phyloP scores from a whole-genome alignment of 2,797 vertebrate species.

The Sebastes alutus region DNA sequence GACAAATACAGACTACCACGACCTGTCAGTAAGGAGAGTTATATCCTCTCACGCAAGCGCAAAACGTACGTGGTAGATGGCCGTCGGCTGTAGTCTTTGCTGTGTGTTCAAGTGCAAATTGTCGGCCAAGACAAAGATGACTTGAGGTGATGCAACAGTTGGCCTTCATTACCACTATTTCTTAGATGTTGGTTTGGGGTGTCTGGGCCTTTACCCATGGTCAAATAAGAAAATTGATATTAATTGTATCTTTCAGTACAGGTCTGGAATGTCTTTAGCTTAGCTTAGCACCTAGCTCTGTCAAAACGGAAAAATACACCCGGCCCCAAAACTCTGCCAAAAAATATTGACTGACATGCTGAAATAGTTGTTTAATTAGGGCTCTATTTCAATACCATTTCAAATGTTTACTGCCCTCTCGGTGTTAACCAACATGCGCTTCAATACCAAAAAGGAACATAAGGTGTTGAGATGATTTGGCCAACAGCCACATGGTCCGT shows the following conservation, averaged over 20 bases:
- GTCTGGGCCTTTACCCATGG: too few species aligned
- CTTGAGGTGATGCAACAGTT: too few species aligned
- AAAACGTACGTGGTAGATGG: rapidly evolving
- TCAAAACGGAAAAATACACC: background rate
- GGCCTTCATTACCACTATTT: too few species aligned
- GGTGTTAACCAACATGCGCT: background rate
- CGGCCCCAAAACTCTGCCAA: rapidly evolving
- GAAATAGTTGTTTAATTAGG: background rate
- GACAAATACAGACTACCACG: too few species aligned
- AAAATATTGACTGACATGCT: background rate
- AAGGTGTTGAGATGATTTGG: background rate
- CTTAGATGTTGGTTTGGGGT: too few species aligned
- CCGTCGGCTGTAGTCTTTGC: too few species aligned
- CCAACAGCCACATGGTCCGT: background rate
- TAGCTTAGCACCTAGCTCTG: background rate
- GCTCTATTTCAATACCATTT: too few species aligned
- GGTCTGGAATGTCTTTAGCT: background rate
- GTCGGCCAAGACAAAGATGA: too few species aligned
- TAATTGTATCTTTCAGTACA: background rate
- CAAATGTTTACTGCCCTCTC: background rate
- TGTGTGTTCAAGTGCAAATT: too few species aligned
- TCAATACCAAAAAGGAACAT: background rate
- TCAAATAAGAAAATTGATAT: background rate
- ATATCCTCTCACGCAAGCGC: rapidly evolving
- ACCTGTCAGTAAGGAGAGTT: too few species aligned